These are phyloP conservation scores for Psephotus haematonotus DNA, from an alignment of 2,113 vertebrate species.

Conservation along the genomic window DNA sequence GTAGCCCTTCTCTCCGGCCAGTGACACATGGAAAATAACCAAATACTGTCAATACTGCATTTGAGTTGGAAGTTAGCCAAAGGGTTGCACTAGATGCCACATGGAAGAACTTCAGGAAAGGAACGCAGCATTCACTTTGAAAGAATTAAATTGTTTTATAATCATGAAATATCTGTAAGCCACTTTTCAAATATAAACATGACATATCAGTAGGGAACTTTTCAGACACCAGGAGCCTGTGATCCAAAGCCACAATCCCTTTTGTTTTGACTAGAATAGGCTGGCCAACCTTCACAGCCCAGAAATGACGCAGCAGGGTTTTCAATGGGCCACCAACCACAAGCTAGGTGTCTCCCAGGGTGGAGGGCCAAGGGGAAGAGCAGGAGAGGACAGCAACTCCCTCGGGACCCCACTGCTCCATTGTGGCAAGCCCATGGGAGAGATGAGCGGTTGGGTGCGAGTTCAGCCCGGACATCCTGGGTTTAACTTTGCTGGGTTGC, in stretches of 20 bases:
- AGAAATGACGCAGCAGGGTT: background rate
- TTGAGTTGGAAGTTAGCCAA: background rate
- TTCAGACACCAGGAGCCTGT: background rate
- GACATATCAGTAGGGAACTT: background rate
- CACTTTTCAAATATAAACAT: background rate
- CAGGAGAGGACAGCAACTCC: background rate
- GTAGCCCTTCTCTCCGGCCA: background rate
- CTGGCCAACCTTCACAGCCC: background rate
- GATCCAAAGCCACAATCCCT: background rate
- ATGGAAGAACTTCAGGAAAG: background rate
- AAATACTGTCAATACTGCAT: background rate
- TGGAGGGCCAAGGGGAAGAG: background rate
- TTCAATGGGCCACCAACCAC: background rate
- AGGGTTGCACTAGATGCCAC: background rate
- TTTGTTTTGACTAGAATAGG: constrained; percentile 28
- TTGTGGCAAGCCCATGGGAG: background rate
- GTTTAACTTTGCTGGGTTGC: background rate
- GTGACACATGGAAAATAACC: background rate
- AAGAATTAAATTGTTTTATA: background rate
- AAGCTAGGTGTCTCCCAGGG: constrained; percentile 18
- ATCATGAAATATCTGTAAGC: background rate
- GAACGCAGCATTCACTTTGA: background rate
- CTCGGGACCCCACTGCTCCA: background rate
- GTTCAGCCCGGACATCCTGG: background rate
- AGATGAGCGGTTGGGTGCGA: background rate